Percentiles rank a stretch among this genome's conserved stretches.
Evolutionary conservation across 2,888 invertebrate species (phyloP).

Genomic region (Bombylius major): DNA sequence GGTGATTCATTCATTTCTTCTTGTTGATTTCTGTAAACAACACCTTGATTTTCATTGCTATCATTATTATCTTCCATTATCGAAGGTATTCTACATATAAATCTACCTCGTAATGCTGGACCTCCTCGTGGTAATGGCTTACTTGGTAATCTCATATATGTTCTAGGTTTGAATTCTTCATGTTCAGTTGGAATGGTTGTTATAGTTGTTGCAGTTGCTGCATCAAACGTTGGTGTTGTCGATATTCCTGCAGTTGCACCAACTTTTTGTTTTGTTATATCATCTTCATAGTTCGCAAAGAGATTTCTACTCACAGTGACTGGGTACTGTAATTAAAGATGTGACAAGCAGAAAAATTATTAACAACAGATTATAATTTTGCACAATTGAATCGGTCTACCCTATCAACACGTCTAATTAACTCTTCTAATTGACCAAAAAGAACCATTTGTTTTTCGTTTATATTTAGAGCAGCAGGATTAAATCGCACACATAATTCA

Average conservation of each 20-base stretch:
- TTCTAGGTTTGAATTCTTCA: not conserved
- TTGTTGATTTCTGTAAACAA: not conserved
- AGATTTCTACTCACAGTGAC: slow-evolving; percentile 35
- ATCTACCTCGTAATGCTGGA: not conserved
- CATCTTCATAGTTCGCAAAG: slow-evolving; percentile 15
- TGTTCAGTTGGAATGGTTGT: not conserved
- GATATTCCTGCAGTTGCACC: slow-evolving; percentile 9
- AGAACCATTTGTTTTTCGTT: slow-evolving; percentile 73
- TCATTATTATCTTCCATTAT: not conserved
- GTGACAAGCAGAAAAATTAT: not conserved
- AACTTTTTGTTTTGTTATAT: slow-evolving; percentile 13
- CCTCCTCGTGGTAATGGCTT: slow-evolving; percentile 14
- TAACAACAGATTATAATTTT: not conserved
- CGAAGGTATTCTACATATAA: too few species aligned
- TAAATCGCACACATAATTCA: slow-evolving; percentile 59
- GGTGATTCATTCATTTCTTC: not conserved
- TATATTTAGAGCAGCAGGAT: slow-evolving; percentile 60
- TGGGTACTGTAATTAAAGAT: slow-evolving; percentile 37
- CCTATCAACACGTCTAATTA: slow-evolving; percentile 71
- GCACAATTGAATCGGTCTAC: slow-evolving; percentile 37
- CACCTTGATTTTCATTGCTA: not conserved
- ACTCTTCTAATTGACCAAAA: slow-evolving; percentile 74
- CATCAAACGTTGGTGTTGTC: slow-evolving; percentile 8
- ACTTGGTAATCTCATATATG: slow-evolving; percentile 3
- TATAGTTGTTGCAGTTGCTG: not conserved